Evolutionary conservation across 2,113 vertebrate genomes (phyloP).

Genomic region (Pelobates fuscus): DNA sequence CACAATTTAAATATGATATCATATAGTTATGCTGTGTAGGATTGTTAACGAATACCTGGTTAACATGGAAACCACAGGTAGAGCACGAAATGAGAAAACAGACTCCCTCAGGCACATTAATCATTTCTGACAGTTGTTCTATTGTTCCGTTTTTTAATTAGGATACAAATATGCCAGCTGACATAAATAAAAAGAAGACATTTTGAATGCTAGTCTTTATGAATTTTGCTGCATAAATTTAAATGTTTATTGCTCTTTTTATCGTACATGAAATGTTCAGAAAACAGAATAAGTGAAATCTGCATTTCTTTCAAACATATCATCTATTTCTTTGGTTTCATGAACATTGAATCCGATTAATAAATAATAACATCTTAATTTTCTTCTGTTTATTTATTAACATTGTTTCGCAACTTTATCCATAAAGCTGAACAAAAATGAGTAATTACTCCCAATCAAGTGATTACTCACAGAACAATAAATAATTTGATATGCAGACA

Average conservation of each 20-base stretch:
- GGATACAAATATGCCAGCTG: conserved; percentile 38
- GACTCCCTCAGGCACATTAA: conserved; percentile 32
- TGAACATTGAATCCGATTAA: background rate
- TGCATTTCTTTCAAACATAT: background rate
- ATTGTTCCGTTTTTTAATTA: conserved; percentile 8
- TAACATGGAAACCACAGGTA: conserved; percentile 33
- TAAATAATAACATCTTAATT: too few species aligned
- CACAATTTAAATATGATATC: background rate
- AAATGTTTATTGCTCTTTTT: conserved; percentile 39
- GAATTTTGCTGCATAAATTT: conserved; percentile 33
- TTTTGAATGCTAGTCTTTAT: conserved; percentile 32
- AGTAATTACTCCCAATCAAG: too few species aligned
- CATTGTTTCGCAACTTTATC: too few species aligned
- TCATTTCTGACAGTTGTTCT: conserved; percentile 15
- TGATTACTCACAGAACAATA: too few species aligned
- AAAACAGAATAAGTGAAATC: conserved; percentile 6
- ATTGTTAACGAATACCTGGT: conserved; percentile 21
- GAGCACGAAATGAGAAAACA: conserved; percentile 7
- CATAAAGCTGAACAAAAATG: too few species aligned
- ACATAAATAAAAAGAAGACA: conserved; percentile 53
- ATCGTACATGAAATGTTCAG: conserved; percentile 22
- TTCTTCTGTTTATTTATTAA: too few species aligned
- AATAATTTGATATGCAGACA: too few species aligned
- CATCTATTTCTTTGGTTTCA: background rate
- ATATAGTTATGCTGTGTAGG: background rate